Evolutionary conservation across 2,113 vertebrate genomes (phyloP), one percentile per base, ranked within the genome.

Genomic region (Thinocorus orbignyianus): DNA sequence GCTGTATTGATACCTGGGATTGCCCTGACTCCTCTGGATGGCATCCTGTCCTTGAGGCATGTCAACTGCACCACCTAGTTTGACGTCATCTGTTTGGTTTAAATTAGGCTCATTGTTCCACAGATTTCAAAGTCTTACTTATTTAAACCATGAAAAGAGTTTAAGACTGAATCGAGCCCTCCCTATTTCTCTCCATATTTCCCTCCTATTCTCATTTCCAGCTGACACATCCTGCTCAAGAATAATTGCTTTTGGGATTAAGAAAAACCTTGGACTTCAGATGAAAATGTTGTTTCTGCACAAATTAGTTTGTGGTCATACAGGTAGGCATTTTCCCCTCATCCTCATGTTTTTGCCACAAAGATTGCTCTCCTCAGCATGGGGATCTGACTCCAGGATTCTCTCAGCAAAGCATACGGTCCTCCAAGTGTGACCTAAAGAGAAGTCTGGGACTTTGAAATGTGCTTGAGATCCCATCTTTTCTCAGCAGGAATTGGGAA

Each of bases 251-350:
- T 76, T 20, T 64, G 23, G 39, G 39, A 82, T 51, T 55, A 54
- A 72, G 44, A 85, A 86, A 54, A 68, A 13, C 7, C 10, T 77
- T n/a, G 8, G 16, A 35, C 1, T 55, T 65, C 22, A 31, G 15
- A 76, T 14, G 46, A 68, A 44, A 87, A 77, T 3, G 5, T 9
- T 44, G 18, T 62, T 90, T 58, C 62, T 83, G 13, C 8, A 58
- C 25, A 37, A 54, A 68, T 72, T 30, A 39, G 22, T 11, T 41
- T n/a, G 13, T 39, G 12, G 24, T 71, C 24, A 28, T 31, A n/a
- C 7, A 78, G 41, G 35, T 20, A 84, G 35, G 10, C 1, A 0
- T 9, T 26, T 35, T 15, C 1, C 0, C 2, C 6, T 5, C 4
- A 46, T 19, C 6, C 19, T 6, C 35, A 22, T 28, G 28, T 15